Evolutionary conservation across 92 coral and sea anemone genomes (phyloP), one percentile per base, ranked within the genome.

Genomic region (Plumapathes pennacea): DNA sequence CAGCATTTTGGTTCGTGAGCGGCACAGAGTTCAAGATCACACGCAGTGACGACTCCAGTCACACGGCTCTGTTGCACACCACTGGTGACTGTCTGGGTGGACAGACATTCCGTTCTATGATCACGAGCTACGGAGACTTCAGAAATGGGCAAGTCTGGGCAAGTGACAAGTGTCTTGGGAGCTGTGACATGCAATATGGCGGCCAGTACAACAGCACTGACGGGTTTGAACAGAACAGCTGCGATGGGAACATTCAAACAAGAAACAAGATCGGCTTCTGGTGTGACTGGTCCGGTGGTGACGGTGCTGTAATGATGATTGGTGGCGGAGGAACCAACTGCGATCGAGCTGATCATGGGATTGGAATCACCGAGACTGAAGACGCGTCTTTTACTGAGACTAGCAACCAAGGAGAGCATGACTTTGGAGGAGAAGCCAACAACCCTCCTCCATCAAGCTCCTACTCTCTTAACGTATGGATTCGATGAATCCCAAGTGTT

Each of bases 381-480:
- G 2, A 20, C 2, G 64, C 26, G 1, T 0, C 15, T 7, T 57
- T 39, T 57, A 32, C 18, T 18, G 17, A 15, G 12, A 26, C 17
- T 11, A 3, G n/a, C 15, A 15, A 7, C 18, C 0, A 0, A 0
- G 28, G 50, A 4, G 63, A 32, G 19, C 22, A 0, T 22, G 77
- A 69, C 26, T 69, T 69, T 32, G 77, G 77, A 13, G 8, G 45
- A 30, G 13, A 31, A 2, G 68, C 36, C 10, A 12, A 10, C 25
- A 29, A 0, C 31, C 21, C 25, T 48, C 1, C 0, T 18, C n/a
- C n/a, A n/a, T 20, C 54, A 10, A 19, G 32, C 2, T 3, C 55
- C 4, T 67, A 67, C 44, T 38, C 75, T 28, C 41, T 67, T n/a
- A 67, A 67, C 60, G 39, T 67, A 29, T 67, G 75, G 75, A 57